A percentile compares a stretch with the other conserved stretches of the same genome.
Evolutionary conservation across 2,797 vertebrate genomes (phyloP).

Genomic region (Brachymystax lenok): DNA sequence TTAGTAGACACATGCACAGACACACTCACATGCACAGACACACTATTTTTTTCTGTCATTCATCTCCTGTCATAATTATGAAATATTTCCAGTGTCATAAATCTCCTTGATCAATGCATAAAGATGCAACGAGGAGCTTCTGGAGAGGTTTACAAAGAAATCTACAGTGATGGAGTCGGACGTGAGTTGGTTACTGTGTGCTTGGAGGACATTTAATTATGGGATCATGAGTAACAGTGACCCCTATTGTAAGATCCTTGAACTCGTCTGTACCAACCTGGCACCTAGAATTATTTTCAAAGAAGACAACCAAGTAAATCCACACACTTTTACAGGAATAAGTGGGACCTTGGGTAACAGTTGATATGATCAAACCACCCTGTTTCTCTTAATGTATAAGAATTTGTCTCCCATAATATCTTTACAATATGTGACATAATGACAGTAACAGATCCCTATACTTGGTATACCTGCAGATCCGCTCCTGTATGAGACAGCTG

Average conservation of each 20-base stretch:
- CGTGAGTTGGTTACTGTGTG: constrained; percentile 71
- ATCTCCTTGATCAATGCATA: constrained; percentile 74
- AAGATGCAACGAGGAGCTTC: constrained; percentile 93
- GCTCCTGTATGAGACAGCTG: constrained; percentile 86
- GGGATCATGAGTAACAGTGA: too few species aligned
- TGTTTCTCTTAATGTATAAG: too few species aligned
- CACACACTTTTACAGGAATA: too few species aligned
- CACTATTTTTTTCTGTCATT: too few species aligned
- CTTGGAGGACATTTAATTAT: not conserved
- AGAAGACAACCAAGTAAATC: too few species aligned
- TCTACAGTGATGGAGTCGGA: constrained; percentile 87
- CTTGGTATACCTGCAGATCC: constrained; percentile 71
- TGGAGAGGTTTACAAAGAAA: constrained; percentile 89
- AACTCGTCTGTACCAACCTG: too few species aligned
- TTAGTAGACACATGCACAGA: not conserved
- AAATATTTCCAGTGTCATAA: constrained; percentile 4
- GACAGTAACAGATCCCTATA: not conserved
- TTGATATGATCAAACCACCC: too few species aligned
- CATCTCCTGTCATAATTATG: not conserved
- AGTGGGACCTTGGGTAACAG: too few species aligned
- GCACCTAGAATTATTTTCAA: too few species aligned
- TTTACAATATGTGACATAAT: constrained; percentile 1
- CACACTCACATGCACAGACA: not conserved
- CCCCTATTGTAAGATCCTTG: too few species aligned
- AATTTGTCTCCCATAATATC: not conserved